Percentiles rank a stretch among this genome's conserved stretches.
These are phyloP conservation scores for Neopipo cinnamomea DNA, from an alignment of 2,113 vertebrate species.

Conservation along the genomic window DNA sequence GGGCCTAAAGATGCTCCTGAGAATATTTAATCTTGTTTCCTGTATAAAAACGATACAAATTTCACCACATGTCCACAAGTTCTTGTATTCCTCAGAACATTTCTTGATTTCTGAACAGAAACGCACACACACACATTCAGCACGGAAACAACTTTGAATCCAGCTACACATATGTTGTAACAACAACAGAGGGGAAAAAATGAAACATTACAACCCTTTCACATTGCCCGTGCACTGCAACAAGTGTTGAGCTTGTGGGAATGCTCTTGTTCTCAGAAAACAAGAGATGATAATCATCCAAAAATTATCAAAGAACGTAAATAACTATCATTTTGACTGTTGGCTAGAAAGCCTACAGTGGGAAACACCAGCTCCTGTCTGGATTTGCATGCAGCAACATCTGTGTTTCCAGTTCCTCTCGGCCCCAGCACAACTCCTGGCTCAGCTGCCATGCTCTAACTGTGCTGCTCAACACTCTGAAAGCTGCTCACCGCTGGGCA, in stretches of 20 bases:
- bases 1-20: neutral
- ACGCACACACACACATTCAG: neutral
- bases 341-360: neutral
- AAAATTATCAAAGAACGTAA: neutral
- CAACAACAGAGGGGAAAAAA: neutral
- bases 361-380: neutral
- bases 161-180: neutral
- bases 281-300: neutral
- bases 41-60: rapidly evolving
- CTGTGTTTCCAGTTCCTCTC: neutral
- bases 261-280: neutral
- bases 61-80: neutral
- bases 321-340: neutral
- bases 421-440: neutral
- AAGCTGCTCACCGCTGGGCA: neutral
- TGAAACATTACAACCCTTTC: neutral
- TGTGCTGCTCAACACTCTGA: neutral
- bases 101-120: neutral
- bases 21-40: neutral
- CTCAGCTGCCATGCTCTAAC: neutral
- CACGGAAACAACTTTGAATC: neutral
- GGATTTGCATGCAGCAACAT: neutral
- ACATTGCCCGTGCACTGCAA: neutral
- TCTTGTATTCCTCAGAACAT: neutral
- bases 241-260: neutral